A percentile compares a stretch with the other conserved stretches of the same genome.
These are phyloP conservation scores for Eurytoma adleriae DNA, from an alignment of 2,888 invertebrate genomes.

Conservation along the genomic window DNA sequence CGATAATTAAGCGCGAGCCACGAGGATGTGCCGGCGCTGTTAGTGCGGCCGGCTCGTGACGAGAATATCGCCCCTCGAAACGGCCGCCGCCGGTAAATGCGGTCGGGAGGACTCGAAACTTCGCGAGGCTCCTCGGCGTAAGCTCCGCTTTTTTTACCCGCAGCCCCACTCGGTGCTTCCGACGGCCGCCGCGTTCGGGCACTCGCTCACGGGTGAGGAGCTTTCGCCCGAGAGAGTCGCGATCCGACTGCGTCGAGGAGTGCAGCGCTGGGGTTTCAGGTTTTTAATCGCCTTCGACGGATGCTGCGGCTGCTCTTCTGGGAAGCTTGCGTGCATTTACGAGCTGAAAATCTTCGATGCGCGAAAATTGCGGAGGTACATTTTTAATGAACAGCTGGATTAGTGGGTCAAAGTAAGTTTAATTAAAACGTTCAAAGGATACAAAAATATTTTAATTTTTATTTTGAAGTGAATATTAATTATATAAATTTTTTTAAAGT, in stretches of 20 bases:
- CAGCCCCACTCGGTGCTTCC: background rate
- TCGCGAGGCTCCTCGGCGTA: background rate
- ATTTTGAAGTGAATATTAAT: too few species aligned
- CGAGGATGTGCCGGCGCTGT: slow-evolving; percentile 14
- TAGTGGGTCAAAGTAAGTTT: too few species aligned
- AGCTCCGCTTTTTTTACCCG: background rate
- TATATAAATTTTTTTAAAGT: too few species aligned
- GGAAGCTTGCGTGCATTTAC: background rate
- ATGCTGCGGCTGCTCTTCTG: background rate
- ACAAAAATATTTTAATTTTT: too few species aligned
- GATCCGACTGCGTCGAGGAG: background rate
- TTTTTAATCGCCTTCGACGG: background rate
- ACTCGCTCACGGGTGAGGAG: slow-evolving; percentile 36
- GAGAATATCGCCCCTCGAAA: slow-evolving; percentile 34
- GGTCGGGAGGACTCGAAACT: slow-evolving; percentile 4
- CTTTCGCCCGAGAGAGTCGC: slow-evolving; percentile 16
- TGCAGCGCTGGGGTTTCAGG: background rate
- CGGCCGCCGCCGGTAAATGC: background rate
- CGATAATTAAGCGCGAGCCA: slow-evolving; percentile 48
- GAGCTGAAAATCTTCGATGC: background rate
- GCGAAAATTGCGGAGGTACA: too few species aligned
- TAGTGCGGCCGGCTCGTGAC: slow-evolving; percentile 44
- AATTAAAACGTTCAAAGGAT: too few species aligned
- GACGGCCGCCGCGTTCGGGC: slow-evolving; percentile 1
- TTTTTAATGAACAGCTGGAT: too few species aligned